Evolutionary conservation across 2,888 invertebrate species (phyloP).

Genomic region (Ephialtes manifestator): DNA sequence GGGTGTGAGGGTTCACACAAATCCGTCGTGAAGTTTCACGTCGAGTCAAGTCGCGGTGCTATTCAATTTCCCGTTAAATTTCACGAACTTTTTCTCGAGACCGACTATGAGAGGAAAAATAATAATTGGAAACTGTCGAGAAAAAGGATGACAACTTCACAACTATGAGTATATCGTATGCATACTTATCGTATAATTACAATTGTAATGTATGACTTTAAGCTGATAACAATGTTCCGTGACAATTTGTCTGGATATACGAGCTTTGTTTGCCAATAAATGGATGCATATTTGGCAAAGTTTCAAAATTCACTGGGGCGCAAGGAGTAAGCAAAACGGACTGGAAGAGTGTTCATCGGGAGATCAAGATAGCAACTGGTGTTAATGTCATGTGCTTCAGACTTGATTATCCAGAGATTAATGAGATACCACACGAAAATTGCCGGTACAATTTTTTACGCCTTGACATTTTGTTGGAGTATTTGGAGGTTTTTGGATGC

Average conservation of each 20-base stretch:
- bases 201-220: not conserved
- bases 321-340: constrained; percentile 1
- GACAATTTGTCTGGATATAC: constrained; percentile 47
- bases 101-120: not conserved
- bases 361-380: constrained; percentile 61
- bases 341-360: constrained; percentile 45
- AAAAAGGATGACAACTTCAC: not conserved
- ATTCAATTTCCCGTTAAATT: constrained; percentile 15
- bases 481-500: not conserved
- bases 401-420: constrained; percentile 3
- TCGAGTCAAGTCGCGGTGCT: constrained; percentile 9
- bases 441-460: not conserved
- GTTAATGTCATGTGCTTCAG: constrained; percentile 40
- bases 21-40: not conserved
- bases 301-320: constrained; percentile 48
- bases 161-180: not conserved
- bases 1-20: constrained; percentile 6
- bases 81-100: not conserved
- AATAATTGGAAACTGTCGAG: not conserved
- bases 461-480: not conserved
- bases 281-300: constrained; percentile 51
- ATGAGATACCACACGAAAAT: not conserved
- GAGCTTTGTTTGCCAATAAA: constrained; percentile 55
- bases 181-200: not conserved
- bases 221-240: constrained; percentile 10